Conservation (phyloP, 2,113 vertebrate species). For the Monopterus albus region DNA sequence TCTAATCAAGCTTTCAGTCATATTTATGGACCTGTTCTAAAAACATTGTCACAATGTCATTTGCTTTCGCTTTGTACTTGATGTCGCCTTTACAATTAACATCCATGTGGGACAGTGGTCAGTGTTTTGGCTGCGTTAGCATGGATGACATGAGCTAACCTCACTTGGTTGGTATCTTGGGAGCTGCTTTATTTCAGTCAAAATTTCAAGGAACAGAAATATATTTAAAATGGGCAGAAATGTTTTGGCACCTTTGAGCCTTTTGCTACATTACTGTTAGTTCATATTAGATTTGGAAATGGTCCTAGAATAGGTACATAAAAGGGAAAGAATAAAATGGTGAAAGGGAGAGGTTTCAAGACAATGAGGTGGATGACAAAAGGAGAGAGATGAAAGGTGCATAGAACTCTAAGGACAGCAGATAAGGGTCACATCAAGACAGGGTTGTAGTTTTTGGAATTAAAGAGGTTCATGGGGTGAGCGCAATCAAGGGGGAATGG, state of each 20-base stretch:
- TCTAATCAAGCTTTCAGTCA: neutral
- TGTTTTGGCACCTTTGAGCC: neutral
- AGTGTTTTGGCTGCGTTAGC: conserved; percentile 1
- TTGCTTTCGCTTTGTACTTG: neutral
- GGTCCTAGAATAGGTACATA: neutral
- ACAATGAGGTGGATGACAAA: conserved; percentile 19
- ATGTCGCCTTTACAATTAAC: conserved; percentile 23
- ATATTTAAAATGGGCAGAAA: neutral
- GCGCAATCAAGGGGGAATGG: conserved; percentile 30
- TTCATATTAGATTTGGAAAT: neutral
- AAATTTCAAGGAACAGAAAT: neutral
- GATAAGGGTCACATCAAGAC: conserved; percentile 49
- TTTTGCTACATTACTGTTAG: neutral
- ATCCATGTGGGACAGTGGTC: conserved; percentile 29
- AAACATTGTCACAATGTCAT: too few species aligned
- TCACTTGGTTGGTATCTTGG: neutral
- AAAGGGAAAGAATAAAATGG: neutral
- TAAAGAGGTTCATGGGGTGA: conserved; percentile 28
- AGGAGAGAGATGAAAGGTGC: conserved; percentile 4
- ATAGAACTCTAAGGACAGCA: conserved; percentile 45
- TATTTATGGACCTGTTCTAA: neutral
- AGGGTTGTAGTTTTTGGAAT: conserved; percentile 25
- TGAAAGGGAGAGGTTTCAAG: conserved; percentile 3
- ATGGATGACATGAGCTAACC: neutral
- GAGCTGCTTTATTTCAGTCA: conserved; percentile 2